These are phyloP conservation scores for Bombus confusus DNA, from an alignment of 1,140 invertebrate genomes.

Conservation along the genomic window DNA sequence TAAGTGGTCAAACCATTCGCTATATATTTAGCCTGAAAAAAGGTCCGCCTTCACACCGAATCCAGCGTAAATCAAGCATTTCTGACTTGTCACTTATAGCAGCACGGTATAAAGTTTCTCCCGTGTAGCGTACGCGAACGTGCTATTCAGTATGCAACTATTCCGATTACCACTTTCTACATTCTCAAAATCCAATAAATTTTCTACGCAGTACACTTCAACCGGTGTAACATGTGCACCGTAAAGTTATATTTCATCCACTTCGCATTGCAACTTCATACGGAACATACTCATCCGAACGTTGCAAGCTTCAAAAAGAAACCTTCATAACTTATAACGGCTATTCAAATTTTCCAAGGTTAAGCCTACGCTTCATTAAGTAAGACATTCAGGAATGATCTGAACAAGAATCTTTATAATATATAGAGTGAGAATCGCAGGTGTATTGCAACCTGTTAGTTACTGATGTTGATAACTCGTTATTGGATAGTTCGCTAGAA, in stretches of 20 bases:
- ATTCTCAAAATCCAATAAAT: slow-evolving; percentile 27
- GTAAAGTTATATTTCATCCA: slow-evolving; percentile 23
- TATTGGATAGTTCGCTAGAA: background rate
- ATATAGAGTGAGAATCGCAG: background rate
- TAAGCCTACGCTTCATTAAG: background rate
- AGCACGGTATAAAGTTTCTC: slow-evolving; percentile 7
- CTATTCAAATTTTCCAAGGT: background rate
- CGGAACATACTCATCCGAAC: background rate
- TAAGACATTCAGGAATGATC: background rate
- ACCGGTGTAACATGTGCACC: background rate
- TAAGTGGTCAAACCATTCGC: background rate
- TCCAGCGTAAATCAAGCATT: slow-evolving; percentile 23
- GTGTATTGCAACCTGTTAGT: background rate
- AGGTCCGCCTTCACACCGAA: slow-evolving; percentile 3
- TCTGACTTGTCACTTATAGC: slow-evolving; percentile 10
- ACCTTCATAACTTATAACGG: background rate
- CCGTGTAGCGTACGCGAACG: background rate
- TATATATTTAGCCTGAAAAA: background rate
- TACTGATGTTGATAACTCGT: background rate
- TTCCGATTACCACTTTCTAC: slow-evolving; percentile 30
- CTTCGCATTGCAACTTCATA: background rate
- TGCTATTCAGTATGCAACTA: slow-evolving; percentile 16
- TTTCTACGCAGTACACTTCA: background rate
- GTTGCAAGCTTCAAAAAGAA: background rate
- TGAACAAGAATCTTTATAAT: background rate